Evolutionary conservation across 2,888 invertebrate species (phyloP).

Genomic region (Caenorhabditis sp.): DNA sequence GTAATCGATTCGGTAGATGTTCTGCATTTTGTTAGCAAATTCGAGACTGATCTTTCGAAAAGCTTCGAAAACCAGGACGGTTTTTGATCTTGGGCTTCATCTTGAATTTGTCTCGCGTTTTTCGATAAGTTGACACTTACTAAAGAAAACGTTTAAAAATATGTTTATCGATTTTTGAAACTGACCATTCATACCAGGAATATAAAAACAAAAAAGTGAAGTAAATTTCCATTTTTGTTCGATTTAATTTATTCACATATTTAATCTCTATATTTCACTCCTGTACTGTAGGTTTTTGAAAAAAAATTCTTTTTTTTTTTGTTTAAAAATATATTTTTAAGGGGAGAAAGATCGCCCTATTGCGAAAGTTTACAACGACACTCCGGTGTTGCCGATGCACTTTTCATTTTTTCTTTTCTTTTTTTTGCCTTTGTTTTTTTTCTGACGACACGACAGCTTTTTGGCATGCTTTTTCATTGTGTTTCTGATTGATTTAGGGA

Average conservation of each 20-base stretch:
- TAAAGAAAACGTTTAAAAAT: slow-evolving; percentile 6
- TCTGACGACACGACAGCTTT: not conserved
- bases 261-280: no score
- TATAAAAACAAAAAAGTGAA: not conserved
- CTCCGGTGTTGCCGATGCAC: not conserved
- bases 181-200: slow-evolving; percentile 34
- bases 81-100: slow-evolving; percentile 17
- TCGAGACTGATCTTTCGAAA: slow-evolving; percentile 20
- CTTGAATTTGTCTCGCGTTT: slow-evolving; percentile 33
- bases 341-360: not conserved
- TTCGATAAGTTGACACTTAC: slow-evolving; percentile 32
- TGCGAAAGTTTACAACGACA: not conserved
- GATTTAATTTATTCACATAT: not conserved
- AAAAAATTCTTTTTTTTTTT: no score
- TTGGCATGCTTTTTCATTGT: not conserved
- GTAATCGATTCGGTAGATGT: slow-evolving; percentile 11
- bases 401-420: not conserved
- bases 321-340: no score
- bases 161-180: not conserved
- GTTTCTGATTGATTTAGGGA: not conserved
- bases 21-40: slow-evolving; percentile 19
- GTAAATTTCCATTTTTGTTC: not conserved
- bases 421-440: not conserved
- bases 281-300: not conserved
- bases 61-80: slow-evolving; percentile 18